Conservation (phyloP, 2,113 vertebrate genomes). For the Nyctereutes procyonoides region DNA sequence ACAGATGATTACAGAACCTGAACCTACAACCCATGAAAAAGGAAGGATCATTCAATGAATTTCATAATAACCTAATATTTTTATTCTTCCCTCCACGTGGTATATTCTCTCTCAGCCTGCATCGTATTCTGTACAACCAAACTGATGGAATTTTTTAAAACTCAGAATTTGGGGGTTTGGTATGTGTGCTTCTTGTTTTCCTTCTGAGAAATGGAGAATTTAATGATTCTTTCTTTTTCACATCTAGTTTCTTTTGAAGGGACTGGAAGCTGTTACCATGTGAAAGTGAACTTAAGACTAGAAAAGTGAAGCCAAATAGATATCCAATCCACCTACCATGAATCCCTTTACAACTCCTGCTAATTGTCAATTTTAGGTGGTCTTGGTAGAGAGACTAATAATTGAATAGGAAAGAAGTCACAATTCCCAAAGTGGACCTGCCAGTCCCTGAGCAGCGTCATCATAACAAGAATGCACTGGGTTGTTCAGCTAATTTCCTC, state of each 20-base stretch:
- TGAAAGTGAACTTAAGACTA: background rate
- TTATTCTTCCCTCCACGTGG: background rate
- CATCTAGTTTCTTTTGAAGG: conserved; percentile 10
- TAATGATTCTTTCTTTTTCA: background rate
- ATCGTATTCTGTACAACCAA: background rate
- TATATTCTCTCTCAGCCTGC: background rate
- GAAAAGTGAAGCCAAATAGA: background rate
- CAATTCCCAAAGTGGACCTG: conserved; percentile 33
- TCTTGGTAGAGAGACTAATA: conserved; percentile 69
- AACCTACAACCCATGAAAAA: background rate
- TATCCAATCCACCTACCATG: background rate
- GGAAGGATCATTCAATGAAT: background rate
- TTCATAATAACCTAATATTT: background rate
- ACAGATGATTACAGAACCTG: conserved; percentile 26
- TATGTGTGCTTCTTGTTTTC: background rate
- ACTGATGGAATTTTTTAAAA: background rate
- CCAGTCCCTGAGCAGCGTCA: background rate
- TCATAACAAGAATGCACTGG: background rate
- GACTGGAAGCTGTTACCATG: conserved; percentile 12
- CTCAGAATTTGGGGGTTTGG: background rate
- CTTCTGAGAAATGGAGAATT: background rate
- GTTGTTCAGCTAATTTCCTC: conserved; percentile 18
- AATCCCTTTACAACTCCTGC: conserved; percentile 60
- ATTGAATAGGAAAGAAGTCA: conserved; percentile 64
- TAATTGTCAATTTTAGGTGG: conserved; percentile 72